Percentiles rank a stretch among this genome's conserved stretches.
Conservation (phyloP, 2,888 invertebrate species). For the Germaria angustata region DNA sequence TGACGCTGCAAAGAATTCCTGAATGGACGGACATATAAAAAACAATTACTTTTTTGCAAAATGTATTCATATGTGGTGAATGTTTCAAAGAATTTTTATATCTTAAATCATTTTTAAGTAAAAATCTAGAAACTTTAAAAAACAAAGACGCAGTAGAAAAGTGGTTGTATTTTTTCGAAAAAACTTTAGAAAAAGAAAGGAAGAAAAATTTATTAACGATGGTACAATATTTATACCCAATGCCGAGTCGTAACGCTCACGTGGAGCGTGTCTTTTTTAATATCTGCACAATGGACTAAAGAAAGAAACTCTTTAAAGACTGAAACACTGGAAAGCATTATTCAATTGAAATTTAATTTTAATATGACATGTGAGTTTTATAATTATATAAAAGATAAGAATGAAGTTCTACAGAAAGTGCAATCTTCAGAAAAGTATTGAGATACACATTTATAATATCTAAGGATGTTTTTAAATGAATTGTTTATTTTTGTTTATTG, state of each 20-base stretch:
- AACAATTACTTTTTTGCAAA: slow-evolving; percentile 30
- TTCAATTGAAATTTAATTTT: slow-evolving; percentile 11
- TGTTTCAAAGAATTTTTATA: no score
- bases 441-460: no score
- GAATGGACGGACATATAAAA: slow-evolving; percentile 25
- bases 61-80: slow-evolving; percentile 27
- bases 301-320: slow-evolving; percentile 44
- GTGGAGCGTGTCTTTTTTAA: slow-evolving; percentile 27
- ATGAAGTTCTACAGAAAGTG: no score
- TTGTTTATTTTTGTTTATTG: no score
- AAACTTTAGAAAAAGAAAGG: slow-evolving; percentile 19
- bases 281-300: no score
- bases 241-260: slow-evolving; percentile 35
- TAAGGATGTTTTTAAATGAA: no score
- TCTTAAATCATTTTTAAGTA: no score
- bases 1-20: slow-evolving; percentile 14
- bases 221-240: slow-evolving; percentile 46
- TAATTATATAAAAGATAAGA: no score
- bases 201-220: slow-evolving; percentile 30
- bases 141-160: neutral
- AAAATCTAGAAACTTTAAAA: slow-evolving; percentile 10
- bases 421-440: no score
- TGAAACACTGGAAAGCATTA: slow-evolving; percentile 19
- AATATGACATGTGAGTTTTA: no score
- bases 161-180: slow-evolving; percentile 15